Conservation (phyloP, 1,140 invertebrate species). For the Tetragonula clypearis region DNA sequence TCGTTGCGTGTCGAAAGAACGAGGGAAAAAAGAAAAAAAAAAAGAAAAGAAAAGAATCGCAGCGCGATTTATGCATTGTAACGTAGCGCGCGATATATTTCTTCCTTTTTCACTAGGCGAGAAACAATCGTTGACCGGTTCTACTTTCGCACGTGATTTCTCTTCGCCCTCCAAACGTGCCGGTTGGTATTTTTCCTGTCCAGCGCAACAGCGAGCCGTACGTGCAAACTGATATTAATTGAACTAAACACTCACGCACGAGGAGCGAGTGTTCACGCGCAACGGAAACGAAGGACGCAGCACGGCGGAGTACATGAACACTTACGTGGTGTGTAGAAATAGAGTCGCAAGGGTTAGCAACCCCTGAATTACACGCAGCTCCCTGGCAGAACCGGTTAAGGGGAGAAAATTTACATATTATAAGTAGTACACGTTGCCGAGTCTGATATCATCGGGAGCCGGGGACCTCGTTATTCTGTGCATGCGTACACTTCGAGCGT, state of each 20-base stretch:
- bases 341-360: conserved; percentile 74
- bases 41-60: not conserved
- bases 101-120: not conserved
- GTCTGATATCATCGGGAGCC: conserved; percentile 76
- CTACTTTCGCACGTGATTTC: conserved; percentile 4
- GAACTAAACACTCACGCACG: conserved; percentile 56
- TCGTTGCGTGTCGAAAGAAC: not conserved
- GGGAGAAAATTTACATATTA: conserved; percentile 80
- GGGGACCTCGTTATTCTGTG: conserved; percentile 77
- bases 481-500: conserved; percentile 76
- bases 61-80: not conserved
- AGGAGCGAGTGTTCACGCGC: not conserved
- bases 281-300: conserved; percentile 1
- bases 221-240: conserved; percentile 69
- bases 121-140: conserved; percentile 11
- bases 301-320: conserved; percentile 33
- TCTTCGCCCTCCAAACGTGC: not conserved
- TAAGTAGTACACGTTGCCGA: conserved; percentile 80
- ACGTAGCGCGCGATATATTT: not conserved
- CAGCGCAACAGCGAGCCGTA: not conserved
- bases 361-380: conserved; percentile 73
- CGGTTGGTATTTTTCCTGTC: not conserved
- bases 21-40: not conserved
- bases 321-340: conserved; percentile 60
- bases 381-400: conserved; percentile 58